Evolutionary conservation across 2,888 invertebrate species (phyloP).

Genomic region (Oligia latruncula): DNA sequence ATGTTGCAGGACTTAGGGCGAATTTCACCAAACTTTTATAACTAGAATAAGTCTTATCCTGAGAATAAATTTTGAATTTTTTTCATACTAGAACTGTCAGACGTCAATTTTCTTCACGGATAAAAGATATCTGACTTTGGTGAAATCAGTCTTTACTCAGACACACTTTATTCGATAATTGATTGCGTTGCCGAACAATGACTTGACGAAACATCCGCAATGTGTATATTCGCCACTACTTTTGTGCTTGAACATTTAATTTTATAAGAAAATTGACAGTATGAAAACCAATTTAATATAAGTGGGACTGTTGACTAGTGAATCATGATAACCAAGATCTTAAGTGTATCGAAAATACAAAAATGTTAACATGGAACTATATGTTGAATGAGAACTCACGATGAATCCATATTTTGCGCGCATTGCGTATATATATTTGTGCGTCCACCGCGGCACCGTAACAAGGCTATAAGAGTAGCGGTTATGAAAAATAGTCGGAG

Average conservation of each 20-base stretch:
- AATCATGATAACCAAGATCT: background rate
- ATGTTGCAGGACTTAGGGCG: background rate
- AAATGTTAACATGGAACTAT: background rate
- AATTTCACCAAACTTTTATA: too few relatives aligned
- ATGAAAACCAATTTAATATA: background rate
- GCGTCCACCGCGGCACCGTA: slow-evolving; percentile 72
- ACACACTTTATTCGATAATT: background rate
- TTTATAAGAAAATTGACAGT: background rate
- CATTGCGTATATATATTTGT: slow-evolving; percentile 75
- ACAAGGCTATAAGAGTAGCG: slow-evolving; percentile 70
- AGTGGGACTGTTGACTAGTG: background rate
- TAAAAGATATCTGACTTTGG: too few relatives aligned
- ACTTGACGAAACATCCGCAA: background rate
- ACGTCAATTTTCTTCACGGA: too few relatives aligned
- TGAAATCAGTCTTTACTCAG: too few relatives aligned
- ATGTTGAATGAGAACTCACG: slow-evolving; percentile 42
- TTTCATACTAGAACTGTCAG: too few relatives aligned
- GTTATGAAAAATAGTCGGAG: background rate
- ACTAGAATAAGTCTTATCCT: too few relatives aligned
- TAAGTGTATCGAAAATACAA: background rate
- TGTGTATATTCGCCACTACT: background rate
- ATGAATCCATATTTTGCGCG: slow-evolving; percentile 76
- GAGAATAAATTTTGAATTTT: too few relatives aligned
- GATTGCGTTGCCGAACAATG: background rate
- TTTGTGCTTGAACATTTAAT: background rate